These are phyloP conservation scores for Petrocephalus schoutedeni DNA, from an alignment of 2,797 vertebrate genomes.

Conservation along the genomic window DNA sequence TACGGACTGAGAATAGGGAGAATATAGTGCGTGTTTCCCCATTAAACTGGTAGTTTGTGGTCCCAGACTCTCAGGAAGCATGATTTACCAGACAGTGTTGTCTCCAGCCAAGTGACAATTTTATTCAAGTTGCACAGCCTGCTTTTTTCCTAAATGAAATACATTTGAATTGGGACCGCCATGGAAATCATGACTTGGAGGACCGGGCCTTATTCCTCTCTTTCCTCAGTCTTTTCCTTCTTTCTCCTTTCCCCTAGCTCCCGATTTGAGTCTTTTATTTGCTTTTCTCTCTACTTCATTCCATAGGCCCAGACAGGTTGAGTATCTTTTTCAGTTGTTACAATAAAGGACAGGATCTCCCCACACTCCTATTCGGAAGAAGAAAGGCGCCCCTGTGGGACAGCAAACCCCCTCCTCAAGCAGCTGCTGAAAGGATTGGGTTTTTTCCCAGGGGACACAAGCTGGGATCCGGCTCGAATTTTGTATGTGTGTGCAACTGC, in stretches of 20 bases:
- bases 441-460: constrained; percentile 17
- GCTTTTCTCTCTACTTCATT: neutral
- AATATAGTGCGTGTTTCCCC: neutral
- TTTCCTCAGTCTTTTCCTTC: neutral
- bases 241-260: neutral
- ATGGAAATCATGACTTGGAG: neutral
- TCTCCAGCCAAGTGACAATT: neutral
- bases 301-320: neutral
- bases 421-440: constrained; percentile 21
- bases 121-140: neutral
- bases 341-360: constrained; percentile 24
- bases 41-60: neutral
- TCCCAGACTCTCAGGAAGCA: neutral
- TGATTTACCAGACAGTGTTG: neutral
- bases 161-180: neutral
- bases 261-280: neutral
- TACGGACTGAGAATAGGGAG: neutral
- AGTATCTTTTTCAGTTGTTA: constrained; percentile 24
- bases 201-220: neutral
- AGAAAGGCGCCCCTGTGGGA: constrained; percentile 22
- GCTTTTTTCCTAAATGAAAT: neutral
- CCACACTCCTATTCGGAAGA: constrained; percentile 4
- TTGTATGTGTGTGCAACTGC: constrained; percentile 5
- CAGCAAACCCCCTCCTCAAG: constrained; percentile 12
- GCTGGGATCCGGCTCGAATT: neutral